Evolutionary conservation across 2,113 vertebrate genomes (phyloP).

Genomic region (Eidolon helvum): DNA sequence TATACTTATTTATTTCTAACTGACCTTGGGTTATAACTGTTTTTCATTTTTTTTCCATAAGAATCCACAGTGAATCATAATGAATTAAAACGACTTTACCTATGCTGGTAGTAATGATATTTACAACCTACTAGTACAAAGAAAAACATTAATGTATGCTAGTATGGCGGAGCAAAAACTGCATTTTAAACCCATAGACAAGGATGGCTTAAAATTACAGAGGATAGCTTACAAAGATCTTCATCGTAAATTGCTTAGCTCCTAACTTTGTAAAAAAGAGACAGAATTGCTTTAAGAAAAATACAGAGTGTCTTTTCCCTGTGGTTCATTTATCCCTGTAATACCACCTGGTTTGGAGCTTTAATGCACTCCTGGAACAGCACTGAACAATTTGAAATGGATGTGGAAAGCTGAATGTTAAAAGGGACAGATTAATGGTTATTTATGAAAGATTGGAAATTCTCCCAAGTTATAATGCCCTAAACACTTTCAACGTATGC

Average conservation of each 20-base stretch:
- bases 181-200: conserved; percentile 41
- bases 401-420: conserved; percentile 37
- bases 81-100: conserved; percentile 36
- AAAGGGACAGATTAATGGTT: conserved; percentile 60
- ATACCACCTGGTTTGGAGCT: conserved; percentile 42
- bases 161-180: conserved; percentile 26
- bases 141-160: conserved; percentile 26
- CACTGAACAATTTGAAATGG: conserved; percentile 45
- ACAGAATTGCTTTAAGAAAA: conserved; percentile 71
- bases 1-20: conserved; percentile 12
- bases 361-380: conserved; percentile 54
- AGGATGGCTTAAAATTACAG: conserved; percentile 46
- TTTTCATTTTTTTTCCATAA: conserved; percentile 35
- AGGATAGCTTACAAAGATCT: conserved; percentile 54
- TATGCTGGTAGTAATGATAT: conserved; percentile 29
- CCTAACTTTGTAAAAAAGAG: conserved; percentile 45
- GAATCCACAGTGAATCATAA: conserved; percentile 39
- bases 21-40: conserved; percentile 41
- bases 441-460: conserved; percentile 65
- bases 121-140: conserved; percentile 32
- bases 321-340: conserved; percentile 62
- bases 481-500: conserved; percentile 24
- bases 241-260: conserved; percentile 59
- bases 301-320: conserved; percentile 53
- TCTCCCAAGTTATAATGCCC: conserved; percentile 44